Evolutionary conservation across 2,113 vertebrate genomes (phyloP).

Genomic region (Syrmaticus mikado): DNA sequence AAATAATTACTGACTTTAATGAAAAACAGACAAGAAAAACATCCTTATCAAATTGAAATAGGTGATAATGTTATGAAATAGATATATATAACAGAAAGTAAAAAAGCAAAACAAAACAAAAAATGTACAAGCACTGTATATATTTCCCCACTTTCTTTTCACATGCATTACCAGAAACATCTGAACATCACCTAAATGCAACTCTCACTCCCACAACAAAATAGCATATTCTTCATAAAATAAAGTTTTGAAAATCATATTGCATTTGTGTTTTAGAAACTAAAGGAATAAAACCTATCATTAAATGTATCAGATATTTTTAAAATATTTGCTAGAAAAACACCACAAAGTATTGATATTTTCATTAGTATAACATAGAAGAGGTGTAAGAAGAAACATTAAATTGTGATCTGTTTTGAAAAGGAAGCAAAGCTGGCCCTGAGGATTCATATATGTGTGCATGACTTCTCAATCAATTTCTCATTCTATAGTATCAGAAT

Average conservation of each 20-base stretch:
- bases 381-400: not conserved
- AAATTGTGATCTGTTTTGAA: not conserved
- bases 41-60: not conserved
- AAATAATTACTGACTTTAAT: not conserved
- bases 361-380: not conserved
- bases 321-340: not conserved
- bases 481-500: not conserved
- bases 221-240: not conserved
- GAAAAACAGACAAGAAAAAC: not conserved
- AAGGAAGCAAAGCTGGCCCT: not conserved
- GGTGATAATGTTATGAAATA: not conserved
- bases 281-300: not conserved
- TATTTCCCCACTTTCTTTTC: not conserved
- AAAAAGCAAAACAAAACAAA: not conserved
- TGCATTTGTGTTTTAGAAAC: not conserved
- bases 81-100: not conserved
- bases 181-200: not conserved
- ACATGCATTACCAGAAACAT: not conserved
- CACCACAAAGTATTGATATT: not conserved
- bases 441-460: not conserved
- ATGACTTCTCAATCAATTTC: not conserved
- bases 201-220: fast-evolving
- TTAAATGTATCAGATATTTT: not conserved
- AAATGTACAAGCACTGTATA: not conserved
- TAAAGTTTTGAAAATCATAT: not conserved